These are phyloP conservation scores for Acanthisitta chloris DNA, from an alignment of 2,113 vertebrate genomes.

Conservation along the genomic window DNA sequence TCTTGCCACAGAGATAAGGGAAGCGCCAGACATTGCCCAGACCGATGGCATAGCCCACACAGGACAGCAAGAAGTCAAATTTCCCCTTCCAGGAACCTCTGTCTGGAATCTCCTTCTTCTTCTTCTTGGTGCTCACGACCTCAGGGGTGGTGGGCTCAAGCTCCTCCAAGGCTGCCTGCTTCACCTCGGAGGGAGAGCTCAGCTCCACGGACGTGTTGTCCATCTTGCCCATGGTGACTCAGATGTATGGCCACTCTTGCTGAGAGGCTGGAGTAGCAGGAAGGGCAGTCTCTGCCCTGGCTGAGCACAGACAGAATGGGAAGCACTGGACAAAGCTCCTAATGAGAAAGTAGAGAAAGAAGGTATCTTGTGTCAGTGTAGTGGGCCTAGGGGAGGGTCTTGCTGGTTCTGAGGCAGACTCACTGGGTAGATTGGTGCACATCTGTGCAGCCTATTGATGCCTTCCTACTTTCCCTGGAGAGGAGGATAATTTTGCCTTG, in stretches of 20 bases:
- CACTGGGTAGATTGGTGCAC: background rate
- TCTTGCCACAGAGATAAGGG: slow-evolving; percentile 91
- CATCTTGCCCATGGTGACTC: slow-evolving; percentile 80
- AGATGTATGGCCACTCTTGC: background rate
- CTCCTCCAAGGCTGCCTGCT: slow-evolving; percentile 79
- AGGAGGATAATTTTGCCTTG: background rate
- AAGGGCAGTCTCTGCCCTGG: background rate
- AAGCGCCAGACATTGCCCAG: slow-evolving; percentile 93
- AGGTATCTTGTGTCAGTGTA: background rate
- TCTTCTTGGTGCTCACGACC: slow-evolving; percentile 19
- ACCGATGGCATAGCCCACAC: slow-evolving; percentile 88
- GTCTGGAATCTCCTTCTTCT: slow-evolving; percentile 72
- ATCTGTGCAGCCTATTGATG: background rate
- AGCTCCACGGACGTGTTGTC: slow-evolving; percentile 79
- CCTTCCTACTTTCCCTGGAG: background rate
- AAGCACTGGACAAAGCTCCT: background rate
- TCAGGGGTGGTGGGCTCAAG: background rate
- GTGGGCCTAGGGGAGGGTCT: background rate
- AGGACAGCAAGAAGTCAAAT: slow-evolving; percentile 91
- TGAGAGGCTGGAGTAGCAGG: background rate
- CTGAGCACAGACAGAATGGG: rapidly evolving
- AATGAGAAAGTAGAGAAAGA: background rate
- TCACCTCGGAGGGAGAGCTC: slow-evolving; percentile 78
- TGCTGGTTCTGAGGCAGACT: background rate
- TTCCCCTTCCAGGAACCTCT: slow-evolving; percentile 89